These are phyloP conservation scores for Troilus luridus DNA, from an alignment of 2,888 invertebrate species.

Conservation along the genomic window DNA sequence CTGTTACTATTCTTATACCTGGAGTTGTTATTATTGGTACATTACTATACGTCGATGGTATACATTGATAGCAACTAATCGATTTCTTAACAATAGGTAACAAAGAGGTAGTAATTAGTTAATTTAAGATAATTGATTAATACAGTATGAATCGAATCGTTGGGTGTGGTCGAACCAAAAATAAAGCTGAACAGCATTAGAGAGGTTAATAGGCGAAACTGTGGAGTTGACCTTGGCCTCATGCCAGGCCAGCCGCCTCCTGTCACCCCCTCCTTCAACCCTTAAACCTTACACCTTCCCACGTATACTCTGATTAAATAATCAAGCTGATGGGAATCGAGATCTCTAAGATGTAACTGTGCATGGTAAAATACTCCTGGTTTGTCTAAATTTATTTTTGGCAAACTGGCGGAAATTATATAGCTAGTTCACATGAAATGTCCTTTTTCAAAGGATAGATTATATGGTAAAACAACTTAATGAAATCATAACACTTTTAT, in stretches of 20 bases:
- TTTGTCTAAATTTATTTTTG: too few relatives aligned
- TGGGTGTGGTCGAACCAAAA: neutral
- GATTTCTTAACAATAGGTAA: neutral
- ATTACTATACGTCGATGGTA: neutral
- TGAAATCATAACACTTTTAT: too few relatives aligned
- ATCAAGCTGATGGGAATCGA: too few relatives aligned
- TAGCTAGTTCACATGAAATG: too few relatives aligned
- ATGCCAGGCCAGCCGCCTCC: neutral
- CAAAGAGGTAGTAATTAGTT: neutral
- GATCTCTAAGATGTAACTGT: too few relatives aligned
- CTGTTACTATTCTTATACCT: neutral
- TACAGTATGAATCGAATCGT: neutral
- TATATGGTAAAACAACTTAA: too few relatives aligned
- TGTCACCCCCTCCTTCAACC: neutral
- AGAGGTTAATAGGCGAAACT: constrained; percentile 28
- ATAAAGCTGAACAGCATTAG: constrained; percentile 15
- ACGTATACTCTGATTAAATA: too few relatives aligned
- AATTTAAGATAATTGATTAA: neutral
- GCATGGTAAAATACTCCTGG: too few relatives aligned
- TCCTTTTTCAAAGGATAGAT: too few relatives aligned
- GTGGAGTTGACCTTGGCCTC: constrained; percentile 3
- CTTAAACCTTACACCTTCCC: too few relatives aligned
- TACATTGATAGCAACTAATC: neutral
- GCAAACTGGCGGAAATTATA: too few relatives aligned
- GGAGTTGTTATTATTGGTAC: neutral